Base-by-base conservation (phyloP, 2,797 vertebrate genomes). In the Avahi laniger region DNA sequence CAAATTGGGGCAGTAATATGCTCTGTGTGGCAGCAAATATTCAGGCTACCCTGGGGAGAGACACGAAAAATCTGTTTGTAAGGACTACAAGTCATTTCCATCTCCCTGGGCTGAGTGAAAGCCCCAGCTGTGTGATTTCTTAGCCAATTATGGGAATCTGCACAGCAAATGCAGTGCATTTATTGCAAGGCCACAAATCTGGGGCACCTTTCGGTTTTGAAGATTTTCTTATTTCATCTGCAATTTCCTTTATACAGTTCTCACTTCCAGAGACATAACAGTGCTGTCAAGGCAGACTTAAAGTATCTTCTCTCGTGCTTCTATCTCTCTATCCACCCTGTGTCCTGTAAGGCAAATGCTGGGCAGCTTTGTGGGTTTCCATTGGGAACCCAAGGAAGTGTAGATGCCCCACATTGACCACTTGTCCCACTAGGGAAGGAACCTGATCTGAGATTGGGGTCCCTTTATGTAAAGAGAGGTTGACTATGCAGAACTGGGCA, bases 101-200 rank as follows among this genome's bases (percentile, higher is more conserved):
- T 85, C 78, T 95, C 89, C 78, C 57, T 59, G 75, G 0, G 85
- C 1, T 43, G 91, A 96, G 96, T 7, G 0, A 88, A 97, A 93
- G 67, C 24, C 78, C 72, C 35, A 50, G 70, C 94, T 46, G 46
- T 6, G 11, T 94, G 79, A 91, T 95, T 69, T 89, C 92, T 93
- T 90, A 84, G 75, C 33, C 95, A 78, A 86, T 97, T 94, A 43
- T 24, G 96, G 82, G 38, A 96, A 89, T 41, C 26, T 78, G 59
- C 70, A 90, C 72, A 69, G 90, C 92, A 80, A 76, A 75, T 59
- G 72, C n/a, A 35, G 20, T 95, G 82, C 81, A 46, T 84, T 97
- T 96, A 95, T 91, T 89, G 92, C 65, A 95, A 87, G 96, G 54
- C 59, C 82, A 91, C 52, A 75, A n/a, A 81, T 91, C 78, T 96